Evolutionary conservation across 37 sponge, comb jelly and placozoan genomes (phyloP), one percentile per base, ranked within the genome.

Genomic region (Mnemiopsis leidyi): DNA sequence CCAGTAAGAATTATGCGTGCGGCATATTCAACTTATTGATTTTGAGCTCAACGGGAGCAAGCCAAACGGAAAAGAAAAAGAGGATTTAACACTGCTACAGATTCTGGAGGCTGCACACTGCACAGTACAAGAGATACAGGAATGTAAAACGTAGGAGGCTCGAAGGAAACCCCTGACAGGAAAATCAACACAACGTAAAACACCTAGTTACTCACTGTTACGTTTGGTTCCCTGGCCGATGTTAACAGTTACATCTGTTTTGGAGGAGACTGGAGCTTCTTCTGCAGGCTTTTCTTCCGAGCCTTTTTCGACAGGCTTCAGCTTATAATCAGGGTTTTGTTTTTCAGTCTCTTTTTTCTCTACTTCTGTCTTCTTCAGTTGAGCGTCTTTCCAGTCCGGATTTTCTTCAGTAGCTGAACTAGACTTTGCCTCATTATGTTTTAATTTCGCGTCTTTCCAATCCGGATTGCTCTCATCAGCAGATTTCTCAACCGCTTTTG

Each of bases 351-450:
- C 30, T 25, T 18, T 71, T 25, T 71, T 28, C 5, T 71, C 30
- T 7, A 18, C 25, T 25, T 71, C 30, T 29, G 75, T 29, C 20
- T 71, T 28, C 75, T 28, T 71, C 75, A 71, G n/a, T 28, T 71
- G 25, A n/a, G 25, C 30, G n/a, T 71, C 30, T 71, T 71, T 71
- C 75, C 75, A 71, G 3, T 71, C 75, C 5, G 75, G 75, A 71
- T 18, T 28, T 28, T 71, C 75, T 28, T n/a, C 75, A 23, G 75
- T 23, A n/a, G 30, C 75, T 71, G 75, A 48, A 48, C 61, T 48
- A 13, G 61, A 5, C 61, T 48, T 5, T 3, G 75, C 75, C 75
- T 71, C 30, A 7, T 2, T 28, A 7, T 71, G 2, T 25, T 71
- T 71, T 25, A 71, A 71, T 28, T 71, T 71, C 3, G 25, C 30